phyloP scores from a whole-genome alignment of 2,113 vertebrate genomes.

The Sylvilagus bachmani region DNA sequence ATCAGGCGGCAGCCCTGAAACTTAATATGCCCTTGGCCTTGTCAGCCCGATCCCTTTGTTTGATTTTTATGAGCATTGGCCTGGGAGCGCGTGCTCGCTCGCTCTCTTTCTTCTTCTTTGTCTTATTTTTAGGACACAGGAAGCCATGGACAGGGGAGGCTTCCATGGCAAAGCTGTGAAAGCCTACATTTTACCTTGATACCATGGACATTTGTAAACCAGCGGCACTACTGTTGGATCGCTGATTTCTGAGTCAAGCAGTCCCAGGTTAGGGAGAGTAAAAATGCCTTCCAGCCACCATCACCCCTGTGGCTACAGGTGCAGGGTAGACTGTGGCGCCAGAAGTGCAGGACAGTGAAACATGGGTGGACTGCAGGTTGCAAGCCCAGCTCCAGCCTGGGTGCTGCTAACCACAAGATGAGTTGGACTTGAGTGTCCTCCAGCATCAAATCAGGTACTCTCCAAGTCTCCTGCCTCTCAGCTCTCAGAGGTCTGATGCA shows the following conservation, averaged over 20 bases:
- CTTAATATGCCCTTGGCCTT: not conserved
- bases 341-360: not conserved
- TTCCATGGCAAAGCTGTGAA: not conserved
- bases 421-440: not conserved
- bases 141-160: not conserved
- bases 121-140: constrained; percentile 54
- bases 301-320: not conserved
- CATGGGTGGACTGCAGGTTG: too few relatives aligned
- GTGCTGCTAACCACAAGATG: too few relatives aligned
- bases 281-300: not conserved
- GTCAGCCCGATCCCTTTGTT: not conserved
- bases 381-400: too few relatives aligned
- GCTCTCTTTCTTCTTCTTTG: not conserved
- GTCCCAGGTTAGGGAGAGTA: not conserved
- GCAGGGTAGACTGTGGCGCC: too few relatives aligned
- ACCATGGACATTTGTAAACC: not conserved
- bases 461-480: not conserved
- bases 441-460: not conserved
- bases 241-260: not conserved
- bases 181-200: not conserved
- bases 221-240: not conserved
- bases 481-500: not conserved
- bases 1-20: not conserved
- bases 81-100: not conserved
- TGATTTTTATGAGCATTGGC: constrained; percentile 47